phyloP scores from a whole-genome alignment of 2,888 invertebrate genomes.

The Nomada hirtipes region DNA sequence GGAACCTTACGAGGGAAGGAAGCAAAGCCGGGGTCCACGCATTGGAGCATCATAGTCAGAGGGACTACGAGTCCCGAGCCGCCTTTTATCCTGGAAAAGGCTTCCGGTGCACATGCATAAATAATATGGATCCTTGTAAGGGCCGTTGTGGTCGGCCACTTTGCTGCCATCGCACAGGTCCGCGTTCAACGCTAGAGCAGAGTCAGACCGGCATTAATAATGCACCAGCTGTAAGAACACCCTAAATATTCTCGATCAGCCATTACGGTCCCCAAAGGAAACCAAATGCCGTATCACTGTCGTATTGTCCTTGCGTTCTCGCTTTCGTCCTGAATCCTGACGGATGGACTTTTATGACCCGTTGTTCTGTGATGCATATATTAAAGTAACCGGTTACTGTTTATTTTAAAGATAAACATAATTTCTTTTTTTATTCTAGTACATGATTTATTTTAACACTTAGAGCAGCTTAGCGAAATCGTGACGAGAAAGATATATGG shows the following conservation, averaged over 20 bases:
- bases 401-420: too few species aligned
- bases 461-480: too few species aligned
- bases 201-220: constrained; percentile 77
- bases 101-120: constrained; percentile 79
- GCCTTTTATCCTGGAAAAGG: constrained; percentile 76
- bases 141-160: constrained; percentile 72
- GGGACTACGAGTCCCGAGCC: constrained; percentile 66
- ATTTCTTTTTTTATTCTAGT: too few species aligned
- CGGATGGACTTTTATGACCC: constrained; percentile 19
- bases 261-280: constrained; percentile 76
- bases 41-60: constrained; percentile 51
- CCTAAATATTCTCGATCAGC: constrained; percentile 79
- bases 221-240: constrained; percentile 77
- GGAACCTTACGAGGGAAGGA: constrained; percentile 34
- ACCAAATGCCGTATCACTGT: constrained; percentile 79
- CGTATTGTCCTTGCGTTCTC: constrained; percentile 62
- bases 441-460: too few species aligned
- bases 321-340: constrained; percentile 17
- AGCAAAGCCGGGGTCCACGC: constrained; percentile 25
- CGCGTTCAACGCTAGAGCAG: constrained; percentile 57
- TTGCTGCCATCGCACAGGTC: constrained; percentile 46
- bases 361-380: not conserved
- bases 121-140: constrained; percentile 78
- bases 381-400: too few species aligned
- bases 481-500: too few species aligned